phyloP scores from a whole-genome alignment of 2,113 vertebrate genomes.

The Machaerirhynchus nigripectus region DNA sequence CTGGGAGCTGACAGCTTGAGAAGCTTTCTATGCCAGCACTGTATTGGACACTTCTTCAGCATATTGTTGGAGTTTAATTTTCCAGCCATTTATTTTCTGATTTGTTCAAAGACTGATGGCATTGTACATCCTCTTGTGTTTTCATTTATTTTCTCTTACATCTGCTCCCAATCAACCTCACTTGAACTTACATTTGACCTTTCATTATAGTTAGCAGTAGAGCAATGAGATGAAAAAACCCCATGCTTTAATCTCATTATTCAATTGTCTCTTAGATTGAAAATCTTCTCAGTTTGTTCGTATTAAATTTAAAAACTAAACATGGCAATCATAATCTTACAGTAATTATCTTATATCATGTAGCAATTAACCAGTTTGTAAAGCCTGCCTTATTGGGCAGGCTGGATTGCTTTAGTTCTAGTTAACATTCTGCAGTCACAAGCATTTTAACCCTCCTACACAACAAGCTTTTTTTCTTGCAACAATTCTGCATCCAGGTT shows the following conservation, averaged over 20 bases:
- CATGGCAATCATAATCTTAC: background rate
- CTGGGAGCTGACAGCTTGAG: background rate
- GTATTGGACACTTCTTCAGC: background rate
- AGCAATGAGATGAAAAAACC: background rate
- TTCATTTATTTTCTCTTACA: background rate
- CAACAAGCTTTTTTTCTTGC: background rate
- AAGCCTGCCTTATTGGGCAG: background rate
- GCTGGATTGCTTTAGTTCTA: background rate
- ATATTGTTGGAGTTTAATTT: background rate
- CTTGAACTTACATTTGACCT: background rate
- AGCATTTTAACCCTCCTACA: background rate
- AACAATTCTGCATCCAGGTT: background rate
- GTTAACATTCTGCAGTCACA: background rate
- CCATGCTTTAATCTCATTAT: background rate
- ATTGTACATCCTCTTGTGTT: background rate
- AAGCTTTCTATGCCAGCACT: background rate
- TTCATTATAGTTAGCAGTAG: background rate
- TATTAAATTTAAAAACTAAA: conserved; percentile 13
- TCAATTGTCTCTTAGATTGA: background rate
- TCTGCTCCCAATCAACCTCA: background rate
- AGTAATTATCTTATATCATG: background rate
- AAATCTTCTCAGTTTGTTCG: background rate
- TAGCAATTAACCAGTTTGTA: conserved; percentile 2
- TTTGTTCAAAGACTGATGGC: background rate
- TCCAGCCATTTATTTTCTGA: background rate